Percentiles rank a stretch among this genome's conserved stretches.
Conservation (phyloP, 2,888 invertebrate genomes). For the Tetropium fuscum region DNA sequence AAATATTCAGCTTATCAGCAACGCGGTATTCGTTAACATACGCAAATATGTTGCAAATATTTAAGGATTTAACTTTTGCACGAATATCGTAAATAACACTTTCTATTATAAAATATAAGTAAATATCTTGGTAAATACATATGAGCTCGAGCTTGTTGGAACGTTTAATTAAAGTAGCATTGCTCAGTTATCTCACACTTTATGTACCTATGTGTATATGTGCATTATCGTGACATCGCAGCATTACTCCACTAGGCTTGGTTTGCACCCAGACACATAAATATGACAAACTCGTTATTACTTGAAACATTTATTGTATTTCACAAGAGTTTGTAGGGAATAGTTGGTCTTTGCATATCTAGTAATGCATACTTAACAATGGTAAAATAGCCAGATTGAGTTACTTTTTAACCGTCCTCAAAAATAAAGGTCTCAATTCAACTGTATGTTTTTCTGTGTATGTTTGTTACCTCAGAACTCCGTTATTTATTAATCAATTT, state of each 20-base stretch:
- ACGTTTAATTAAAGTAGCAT: slow-evolving; percentile 17
- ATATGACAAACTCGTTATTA: slow-evolving; percentile 23
- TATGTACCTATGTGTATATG: slow-evolving; percentile 22
- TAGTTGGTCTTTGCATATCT: background rate
- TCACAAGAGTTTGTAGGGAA: background rate
- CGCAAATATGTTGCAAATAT: background rate
- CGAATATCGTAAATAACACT: background rate
- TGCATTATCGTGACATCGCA: slow-evolving; percentile 25
- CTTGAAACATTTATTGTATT: slow-evolving; percentile 3
- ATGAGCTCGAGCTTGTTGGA: slow-evolving; percentile 4
- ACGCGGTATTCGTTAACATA: background rate
- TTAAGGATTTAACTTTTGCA: background rate
- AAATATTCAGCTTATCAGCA: background rate
- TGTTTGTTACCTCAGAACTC: too few species aligned
- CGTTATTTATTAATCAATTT: too few species aligned
- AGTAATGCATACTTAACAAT: too few species aligned
- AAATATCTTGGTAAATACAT: background rate
- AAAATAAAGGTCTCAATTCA: too few species aligned
- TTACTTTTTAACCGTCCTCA: too few species aligned
- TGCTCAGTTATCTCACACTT: slow-evolving; percentile 14
- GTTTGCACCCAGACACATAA: slow-evolving; percentile 15
- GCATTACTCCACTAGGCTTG: slow-evolving; percentile 29
- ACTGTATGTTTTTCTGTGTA: too few species aligned
- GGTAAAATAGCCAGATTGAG: too few species aligned
- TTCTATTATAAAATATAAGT: slow-evolving; percentile 2